These are phyloP conservation scores for Pholis gunnellus DNA, from an alignment of 2,113 vertebrate species.

Conservation along the genomic window DNA sequence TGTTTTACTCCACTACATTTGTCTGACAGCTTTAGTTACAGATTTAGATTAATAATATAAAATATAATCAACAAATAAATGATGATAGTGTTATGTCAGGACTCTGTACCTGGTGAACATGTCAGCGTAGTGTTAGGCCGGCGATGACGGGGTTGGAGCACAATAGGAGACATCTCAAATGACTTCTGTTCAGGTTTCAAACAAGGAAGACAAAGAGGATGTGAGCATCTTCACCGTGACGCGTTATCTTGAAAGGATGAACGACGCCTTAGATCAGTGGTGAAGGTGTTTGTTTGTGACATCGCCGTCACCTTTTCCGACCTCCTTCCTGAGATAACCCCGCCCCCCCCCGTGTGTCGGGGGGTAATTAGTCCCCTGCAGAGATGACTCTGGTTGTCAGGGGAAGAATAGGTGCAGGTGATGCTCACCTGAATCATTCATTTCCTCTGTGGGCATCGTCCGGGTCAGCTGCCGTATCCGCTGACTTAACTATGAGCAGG, in stretches of 20 bases:
- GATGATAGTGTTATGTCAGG: no score
- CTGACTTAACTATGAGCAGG: constrained; percentile 24
- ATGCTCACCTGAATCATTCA: constrained; percentile 73
- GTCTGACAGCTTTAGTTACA: no score
- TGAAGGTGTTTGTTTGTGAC: neutral
- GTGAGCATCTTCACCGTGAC: neutral
- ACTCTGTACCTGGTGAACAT: no score
- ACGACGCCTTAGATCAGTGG: no score
- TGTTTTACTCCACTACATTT: no score
- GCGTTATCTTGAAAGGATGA: neutral
- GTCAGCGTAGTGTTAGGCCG: constrained; percentile 48
- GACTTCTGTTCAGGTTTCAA: constrained; percentile 73
- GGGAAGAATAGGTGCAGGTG: constrained; percentile 64
- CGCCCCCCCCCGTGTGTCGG: neutral
- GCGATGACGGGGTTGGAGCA: constrained; percentile 60
- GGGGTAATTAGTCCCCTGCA: constrained; percentile 70
- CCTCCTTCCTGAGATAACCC: neutral
- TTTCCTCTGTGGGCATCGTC: constrained; percentile 48
- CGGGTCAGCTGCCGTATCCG: constrained; percentile 42
- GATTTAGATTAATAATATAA: no score
- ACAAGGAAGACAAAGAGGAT: neutral
- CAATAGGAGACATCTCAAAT: constrained; percentile 77
- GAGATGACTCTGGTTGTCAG: constrained; percentile 65
- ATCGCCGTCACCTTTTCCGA: neutral
- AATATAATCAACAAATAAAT: no score